These are phyloP conservation scores for Microctenopoma steveboyesi DNA, from an alignment of 2,797 vertebrate genomes.

Conservation along the genomic window DNA sequence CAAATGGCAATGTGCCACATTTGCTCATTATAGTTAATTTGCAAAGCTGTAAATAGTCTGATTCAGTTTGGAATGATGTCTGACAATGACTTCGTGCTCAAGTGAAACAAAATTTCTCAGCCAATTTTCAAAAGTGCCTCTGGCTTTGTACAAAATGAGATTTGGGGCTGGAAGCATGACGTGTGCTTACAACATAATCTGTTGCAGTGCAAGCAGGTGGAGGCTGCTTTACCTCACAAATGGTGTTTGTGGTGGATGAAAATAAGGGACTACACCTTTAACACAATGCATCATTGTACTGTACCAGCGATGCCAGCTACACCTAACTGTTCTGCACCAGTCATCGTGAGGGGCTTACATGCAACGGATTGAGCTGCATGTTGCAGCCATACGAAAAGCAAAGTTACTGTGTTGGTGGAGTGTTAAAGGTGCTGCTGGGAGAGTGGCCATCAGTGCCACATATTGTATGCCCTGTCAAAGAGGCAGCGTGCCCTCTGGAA, in stretches of 20 bases:
- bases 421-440: no score
- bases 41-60: slow-evolving; percentile 7
- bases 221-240: neutral
- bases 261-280: neutral
- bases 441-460: no score
- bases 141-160: slow-evolving; percentile 4
- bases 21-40: neutral
- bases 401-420: no score
- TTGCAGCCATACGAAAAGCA: neutral
- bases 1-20: neutral
- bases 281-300: neutral
- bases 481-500: no score
- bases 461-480: no score
- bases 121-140: slow-evolving; percentile 13
- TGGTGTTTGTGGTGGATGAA: slow-evolving; percentile 4
- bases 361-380: no score
- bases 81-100: neutral
- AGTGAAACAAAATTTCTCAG: neutral
- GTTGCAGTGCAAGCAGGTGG: slow-evolving; percentile 14
- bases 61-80: slow-evolving; percentile 8
- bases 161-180: slow-evolving; percentile 11
- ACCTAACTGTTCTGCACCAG: no score
- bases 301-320: neutral
- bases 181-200: neutral
- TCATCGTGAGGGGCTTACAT: no score